These are phyloP conservation scores for Bruchidius siliquastri DNA, from an alignment of 2,888 invertebrate species.

Conservation along the genomic window DNA sequence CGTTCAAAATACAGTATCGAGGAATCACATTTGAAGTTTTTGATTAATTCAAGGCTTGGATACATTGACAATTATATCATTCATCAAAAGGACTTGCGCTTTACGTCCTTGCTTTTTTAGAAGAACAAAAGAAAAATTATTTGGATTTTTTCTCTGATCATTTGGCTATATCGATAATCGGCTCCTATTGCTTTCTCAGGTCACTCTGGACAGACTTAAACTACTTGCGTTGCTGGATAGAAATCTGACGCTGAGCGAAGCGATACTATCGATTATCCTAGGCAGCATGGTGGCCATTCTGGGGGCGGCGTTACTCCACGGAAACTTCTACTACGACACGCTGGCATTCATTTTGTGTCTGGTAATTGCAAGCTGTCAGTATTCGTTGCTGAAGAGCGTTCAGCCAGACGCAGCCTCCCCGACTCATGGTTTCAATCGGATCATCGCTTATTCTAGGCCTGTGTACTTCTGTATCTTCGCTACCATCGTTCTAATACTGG, in stretches of 20 bases:
- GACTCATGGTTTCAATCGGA: constrained; percentile 94
- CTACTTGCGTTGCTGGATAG: constrained; percentile 89
- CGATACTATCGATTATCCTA: constrained; percentile 74
- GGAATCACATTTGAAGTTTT: too few species aligned
- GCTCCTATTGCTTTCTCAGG: too few species aligned
- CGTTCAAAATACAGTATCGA: too few species aligned
- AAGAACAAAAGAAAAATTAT: too few species aligned
- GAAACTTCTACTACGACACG: constrained; percentile 86
- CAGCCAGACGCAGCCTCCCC: constrained; percentile 99
- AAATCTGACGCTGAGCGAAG: constrained; percentile 79
- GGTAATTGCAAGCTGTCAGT: constrained; percentile 97
- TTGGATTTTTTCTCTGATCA: too few species aligned
- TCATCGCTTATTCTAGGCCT: constrained; percentile 89
- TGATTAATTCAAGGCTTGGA: too few species aligned
- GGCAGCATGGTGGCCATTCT: constrained; percentile 81
- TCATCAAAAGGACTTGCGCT: too few species aligned
- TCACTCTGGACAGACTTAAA: constrained; percentile 88
- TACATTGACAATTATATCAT: too few species aligned
- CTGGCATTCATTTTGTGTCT: constrained; percentile 93
- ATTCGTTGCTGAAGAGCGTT: constrained; percentile 93
- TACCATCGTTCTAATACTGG: constrained; percentile 40
- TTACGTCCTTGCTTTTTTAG: too few species aligned
- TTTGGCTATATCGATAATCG: too few species aligned
- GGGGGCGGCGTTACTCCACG: constrained; percentile 76
- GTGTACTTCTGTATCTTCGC: constrained; percentile 88